These are phyloP conservation scores for Trachythela sp. DNA, from an alignment of 64 coral and sea anemone genomes.

Conservation along the genomic window DNA sequence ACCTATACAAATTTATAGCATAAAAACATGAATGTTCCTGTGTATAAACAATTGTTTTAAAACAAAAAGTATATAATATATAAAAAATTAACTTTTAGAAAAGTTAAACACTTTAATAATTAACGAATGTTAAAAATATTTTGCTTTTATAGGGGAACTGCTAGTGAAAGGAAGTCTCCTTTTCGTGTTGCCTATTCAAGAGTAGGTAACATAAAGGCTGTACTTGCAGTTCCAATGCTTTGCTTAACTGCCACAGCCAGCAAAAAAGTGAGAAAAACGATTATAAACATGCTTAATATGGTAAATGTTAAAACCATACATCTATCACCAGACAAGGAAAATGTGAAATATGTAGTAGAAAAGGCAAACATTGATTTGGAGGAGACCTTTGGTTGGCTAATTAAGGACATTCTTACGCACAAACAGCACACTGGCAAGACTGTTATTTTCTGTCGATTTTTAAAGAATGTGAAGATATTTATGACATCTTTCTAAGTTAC, in stretches of 20 bases:
- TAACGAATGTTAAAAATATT: no score
- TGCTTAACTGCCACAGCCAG: neutral
- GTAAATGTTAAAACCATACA: neutral
- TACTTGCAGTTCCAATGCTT: neutral
- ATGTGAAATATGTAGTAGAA: neutral
- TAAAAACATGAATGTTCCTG: no score
- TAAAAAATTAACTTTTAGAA: no score
- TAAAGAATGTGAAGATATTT: conserved; percentile 47
- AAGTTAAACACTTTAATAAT: no score
- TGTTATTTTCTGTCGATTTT: conserved; percentile 42
- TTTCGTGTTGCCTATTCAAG: neutral
- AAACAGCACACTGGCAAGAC: no score
- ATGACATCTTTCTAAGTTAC: neutral
- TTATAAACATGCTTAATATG: neutral
- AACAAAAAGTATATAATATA: no score
- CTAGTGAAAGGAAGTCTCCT: neutral
- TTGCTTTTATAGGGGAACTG: no score
- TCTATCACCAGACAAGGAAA: neutral
- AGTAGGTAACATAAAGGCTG: neutral
- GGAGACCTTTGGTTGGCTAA: no score
- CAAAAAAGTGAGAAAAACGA: neutral
- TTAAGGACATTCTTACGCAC: no score
- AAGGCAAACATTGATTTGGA: no score
- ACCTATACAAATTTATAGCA: no score
- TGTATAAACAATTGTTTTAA: no score